Evolutionary conservation across 2,113 vertebrate genomes (phyloP).

Genomic region (Sprattus sprattus): DNA sequence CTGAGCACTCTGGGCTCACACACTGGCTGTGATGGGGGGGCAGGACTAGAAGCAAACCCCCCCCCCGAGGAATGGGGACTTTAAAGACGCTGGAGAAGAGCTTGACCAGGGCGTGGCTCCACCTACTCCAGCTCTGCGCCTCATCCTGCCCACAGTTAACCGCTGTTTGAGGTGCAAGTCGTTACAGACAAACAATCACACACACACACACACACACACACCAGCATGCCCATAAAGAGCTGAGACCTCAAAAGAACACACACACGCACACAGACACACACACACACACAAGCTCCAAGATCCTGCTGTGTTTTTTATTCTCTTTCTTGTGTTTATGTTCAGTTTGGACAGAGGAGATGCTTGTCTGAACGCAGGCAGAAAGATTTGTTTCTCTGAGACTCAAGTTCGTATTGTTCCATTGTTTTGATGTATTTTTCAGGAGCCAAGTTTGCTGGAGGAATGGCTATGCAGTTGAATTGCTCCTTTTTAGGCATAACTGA

Average conservation of each 20-base stretch:
- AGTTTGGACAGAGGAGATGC: background rate
- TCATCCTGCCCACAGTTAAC: background rate
- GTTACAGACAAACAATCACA: background rate
- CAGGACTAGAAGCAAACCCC: no score
- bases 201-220: background rate
- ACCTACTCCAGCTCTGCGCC: background rate
- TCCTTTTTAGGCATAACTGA: background rate
- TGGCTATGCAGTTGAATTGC: background rate
- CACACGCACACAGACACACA: background rate
- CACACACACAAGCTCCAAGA: background rate
- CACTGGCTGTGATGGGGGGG: background rate
- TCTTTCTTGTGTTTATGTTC: background rate
- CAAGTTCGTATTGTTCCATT: background rate
- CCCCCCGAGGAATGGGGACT: background rate
- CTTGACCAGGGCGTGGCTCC: no score
- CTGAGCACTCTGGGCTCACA: background rate
- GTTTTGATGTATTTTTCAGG: slow-evolving; percentile 2
- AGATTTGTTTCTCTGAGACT: background rate
- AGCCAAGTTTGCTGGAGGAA: background rate
- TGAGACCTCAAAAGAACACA: background rate
- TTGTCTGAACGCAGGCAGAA: background rate
- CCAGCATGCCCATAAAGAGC: background rate
- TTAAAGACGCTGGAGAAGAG: background rate
- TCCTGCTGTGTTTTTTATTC: background rate
- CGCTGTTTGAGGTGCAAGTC: background rate